Evolutionary conservation across 2,113 vertebrate species (phyloP).

Genomic region (Etia nguti): DNA sequence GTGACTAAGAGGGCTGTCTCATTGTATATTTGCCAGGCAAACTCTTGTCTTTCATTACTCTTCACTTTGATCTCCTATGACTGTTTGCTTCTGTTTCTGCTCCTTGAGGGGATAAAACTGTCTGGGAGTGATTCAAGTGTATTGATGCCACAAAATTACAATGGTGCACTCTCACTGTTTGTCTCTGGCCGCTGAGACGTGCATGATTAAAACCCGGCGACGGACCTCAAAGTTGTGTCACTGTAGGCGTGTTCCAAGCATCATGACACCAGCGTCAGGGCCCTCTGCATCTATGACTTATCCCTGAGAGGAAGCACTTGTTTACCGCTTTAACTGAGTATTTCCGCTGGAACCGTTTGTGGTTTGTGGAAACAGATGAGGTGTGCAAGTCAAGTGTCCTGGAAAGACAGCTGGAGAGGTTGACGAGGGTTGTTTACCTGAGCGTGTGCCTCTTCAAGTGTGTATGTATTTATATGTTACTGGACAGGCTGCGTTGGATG

Average conservation of each 20-base stretch:
- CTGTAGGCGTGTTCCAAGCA: background rate
- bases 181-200: background rate
- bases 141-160: background rate
- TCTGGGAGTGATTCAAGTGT: slow-evolving; percentile 23
- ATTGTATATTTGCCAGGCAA: background rate
- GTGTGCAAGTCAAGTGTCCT: slow-evolving; percentile 14
- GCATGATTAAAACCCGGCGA: background rate
- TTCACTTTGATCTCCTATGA: background rate
- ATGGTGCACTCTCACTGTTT: slow-evolving; percentile 15
- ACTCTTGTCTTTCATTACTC: slow-evolving; percentile 16
- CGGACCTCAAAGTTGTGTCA: background rate
- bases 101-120: slow-evolving; percentile 6
- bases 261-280: background rate
- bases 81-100: slow-evolving; percentile 1
- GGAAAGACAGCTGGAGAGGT: background rate
- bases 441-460: background rate
- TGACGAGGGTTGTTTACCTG: background rate
- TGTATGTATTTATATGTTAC: background rate
- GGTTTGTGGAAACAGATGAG: slow-evolving; percentile 43
- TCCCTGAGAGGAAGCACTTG: background rate
- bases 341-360: slow-evolving; percentile 8
- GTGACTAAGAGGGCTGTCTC: background rate
- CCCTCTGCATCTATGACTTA: background rate
- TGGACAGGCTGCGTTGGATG: background rate
- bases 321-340: slow-evolving; percentile 18